A percentile compares a stretch with the other conserved stretches of the same genome.
Conservation (phyloP, 37 sponge, comb jelly and placozoan species). For the Chondrilla cf. caribensis region DNA sequence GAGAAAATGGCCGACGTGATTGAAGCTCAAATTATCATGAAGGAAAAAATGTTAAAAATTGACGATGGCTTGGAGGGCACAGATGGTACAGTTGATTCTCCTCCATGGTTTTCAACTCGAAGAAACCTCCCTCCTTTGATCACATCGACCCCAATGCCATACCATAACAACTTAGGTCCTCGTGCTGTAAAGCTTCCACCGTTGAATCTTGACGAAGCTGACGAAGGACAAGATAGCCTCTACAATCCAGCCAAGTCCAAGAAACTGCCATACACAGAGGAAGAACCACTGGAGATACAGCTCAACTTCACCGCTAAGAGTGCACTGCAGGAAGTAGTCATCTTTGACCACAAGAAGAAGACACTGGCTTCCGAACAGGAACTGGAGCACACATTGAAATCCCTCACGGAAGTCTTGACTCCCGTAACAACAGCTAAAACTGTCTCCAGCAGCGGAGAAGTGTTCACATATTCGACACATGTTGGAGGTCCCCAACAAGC, state of each 20-base stretch:
- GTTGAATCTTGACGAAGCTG: not conserved
- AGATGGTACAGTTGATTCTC: not conserved
- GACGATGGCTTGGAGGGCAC: not conserved
- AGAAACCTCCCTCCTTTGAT: not conserved
- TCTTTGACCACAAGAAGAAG: not conserved
- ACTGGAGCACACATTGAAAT: not conserved
- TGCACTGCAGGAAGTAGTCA: not conserved
- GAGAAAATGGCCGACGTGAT: constrained; percentile 66
- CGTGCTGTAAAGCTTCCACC: not conserved
- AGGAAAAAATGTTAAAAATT: not conserved
- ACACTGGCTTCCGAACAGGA: constrained; percentile 1
- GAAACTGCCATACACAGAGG: too few relatives aligned
- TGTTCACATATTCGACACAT: not conserved
- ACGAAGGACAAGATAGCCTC: not conserved
- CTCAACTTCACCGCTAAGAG: not conserved
- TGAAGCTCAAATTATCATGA: constrained; percentile 20
- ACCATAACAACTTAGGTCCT: not conserved
- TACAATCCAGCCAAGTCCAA: not conserved
- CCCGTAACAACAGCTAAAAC: not conserved
- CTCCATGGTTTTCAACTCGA: not conserved
- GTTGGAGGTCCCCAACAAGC: not conserved
- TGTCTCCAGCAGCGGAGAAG: not conserved
- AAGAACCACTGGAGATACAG: not conserved
- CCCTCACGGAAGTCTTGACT: not conserved
- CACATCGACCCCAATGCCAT: not conserved